These are phyloP conservation scores for Arbacia lixula DNA, from an alignment of 53 echinoderm and acorn worm genomes.

Conservation along the genomic window DNA sequence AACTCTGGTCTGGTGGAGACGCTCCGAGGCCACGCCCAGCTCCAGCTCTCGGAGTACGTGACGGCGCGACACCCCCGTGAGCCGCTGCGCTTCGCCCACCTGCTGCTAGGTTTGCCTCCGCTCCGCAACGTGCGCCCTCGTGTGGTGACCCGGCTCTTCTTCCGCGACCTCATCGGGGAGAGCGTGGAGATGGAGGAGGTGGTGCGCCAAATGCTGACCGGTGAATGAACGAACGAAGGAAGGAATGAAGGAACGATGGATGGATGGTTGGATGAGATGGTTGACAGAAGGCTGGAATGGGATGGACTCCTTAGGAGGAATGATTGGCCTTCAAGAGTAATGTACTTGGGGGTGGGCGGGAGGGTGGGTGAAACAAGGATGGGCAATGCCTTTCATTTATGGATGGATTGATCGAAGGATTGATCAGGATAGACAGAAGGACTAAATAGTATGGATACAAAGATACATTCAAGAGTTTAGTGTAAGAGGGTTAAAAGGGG, in stretches of 20 bases:
- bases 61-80: conserved; percentile 93
- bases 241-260: not conserved
- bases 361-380: too few species aligned
- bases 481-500: too few species aligned
- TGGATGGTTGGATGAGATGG: not conserved
- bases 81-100: conserved; percentile 96
- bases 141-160: conserved; percentile 97
- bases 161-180: conserved; percentile 93
- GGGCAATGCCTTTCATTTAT: too few species aligned
- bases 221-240: not conserved
- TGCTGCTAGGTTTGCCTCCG: conserved; percentile 96
- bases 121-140: conserved; percentile 95
- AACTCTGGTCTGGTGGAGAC: conserved; percentile 89
- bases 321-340: not conserved
- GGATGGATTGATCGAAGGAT: too few species aligned
- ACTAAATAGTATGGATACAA: not conserved
- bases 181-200: conserved; percentile 95
- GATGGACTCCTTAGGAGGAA: not conserved
- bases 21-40: conserved; percentile 92
- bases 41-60: conserved; percentile 93
- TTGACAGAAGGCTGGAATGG: conserved; percentile 12
- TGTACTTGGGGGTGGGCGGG: too few species aligned
- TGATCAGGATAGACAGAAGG: too few species aligned
- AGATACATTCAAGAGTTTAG: not conserved
- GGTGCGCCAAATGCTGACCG: conserved; percentile 80